A percentile compares a stretch with the other conserved stretches of the same genome.
Conservation (phyloP, 2,113 vertebrate species). For the Anthoscopus minutus region DNA sequence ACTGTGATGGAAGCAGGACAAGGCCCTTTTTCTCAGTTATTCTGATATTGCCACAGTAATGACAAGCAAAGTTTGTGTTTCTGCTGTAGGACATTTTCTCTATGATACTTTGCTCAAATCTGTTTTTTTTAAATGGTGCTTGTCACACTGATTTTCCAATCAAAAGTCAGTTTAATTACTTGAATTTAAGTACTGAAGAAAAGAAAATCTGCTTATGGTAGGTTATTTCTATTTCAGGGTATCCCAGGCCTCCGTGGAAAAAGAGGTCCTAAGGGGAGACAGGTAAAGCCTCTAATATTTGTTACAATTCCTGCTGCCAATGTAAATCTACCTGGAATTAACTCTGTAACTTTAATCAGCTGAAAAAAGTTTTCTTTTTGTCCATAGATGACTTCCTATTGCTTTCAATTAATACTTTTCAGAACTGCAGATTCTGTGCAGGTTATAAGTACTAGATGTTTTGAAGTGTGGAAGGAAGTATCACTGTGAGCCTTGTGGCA, state of each 20-base stretch:
- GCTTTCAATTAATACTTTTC: not conserved
- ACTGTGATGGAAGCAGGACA: not conserved
- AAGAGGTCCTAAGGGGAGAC: conserved; percentile 87
- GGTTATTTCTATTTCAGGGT: conserved; percentile 73
- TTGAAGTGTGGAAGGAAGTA: not conserved
- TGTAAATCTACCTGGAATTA: not conserved
- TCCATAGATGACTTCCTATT: not conserved
- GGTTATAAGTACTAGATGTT: not conserved
- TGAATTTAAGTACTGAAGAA: not conserved
- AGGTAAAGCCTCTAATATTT: conserved; percentile 67
- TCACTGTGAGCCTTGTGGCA: not conserved
- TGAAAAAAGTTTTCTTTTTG: not conserved
- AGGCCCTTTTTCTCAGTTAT: not conserved
- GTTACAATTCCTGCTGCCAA: not conserved
- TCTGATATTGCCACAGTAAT: not conserved
- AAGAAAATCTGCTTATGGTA: not conserved
- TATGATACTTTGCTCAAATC: not conserved
- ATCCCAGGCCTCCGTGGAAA: conserved; percentile 82
- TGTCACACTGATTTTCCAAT: not conserved
- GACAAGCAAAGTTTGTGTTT: not conserved
- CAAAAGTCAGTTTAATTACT: not conserved
- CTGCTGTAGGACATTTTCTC: not conserved
- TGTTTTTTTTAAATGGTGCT: not conserved
- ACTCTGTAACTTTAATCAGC: not conserved
- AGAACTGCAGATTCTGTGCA: not conserved